Evolutionary conservation across 2,888 invertebrate genomes (phyloP).

Genomic region (Elysia crispata): DNA sequence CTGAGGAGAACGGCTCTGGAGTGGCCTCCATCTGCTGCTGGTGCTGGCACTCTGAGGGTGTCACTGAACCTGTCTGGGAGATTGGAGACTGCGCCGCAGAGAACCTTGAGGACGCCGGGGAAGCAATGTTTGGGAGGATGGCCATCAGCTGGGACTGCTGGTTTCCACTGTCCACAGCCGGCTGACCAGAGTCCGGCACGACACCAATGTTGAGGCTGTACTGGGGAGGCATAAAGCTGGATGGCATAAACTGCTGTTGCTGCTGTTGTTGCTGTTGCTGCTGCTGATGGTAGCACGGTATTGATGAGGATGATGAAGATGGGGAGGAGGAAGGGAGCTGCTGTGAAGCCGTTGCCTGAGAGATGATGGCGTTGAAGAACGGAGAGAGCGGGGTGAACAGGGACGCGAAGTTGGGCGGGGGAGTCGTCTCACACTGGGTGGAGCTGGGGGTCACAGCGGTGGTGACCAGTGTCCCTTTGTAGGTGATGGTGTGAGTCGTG

Average conservation of each 20-base stretch:
- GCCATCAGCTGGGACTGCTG: neutral
- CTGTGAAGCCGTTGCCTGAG: slow-evolving; percentile 62
- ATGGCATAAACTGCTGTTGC: slow-evolving; percentile 38
- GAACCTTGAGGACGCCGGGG: slow-evolving; percentile 50
- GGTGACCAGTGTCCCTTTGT: slow-evolving; percentile 86
- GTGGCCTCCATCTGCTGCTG: slow-evolving; percentile 50
- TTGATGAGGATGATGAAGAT: slow-evolving; percentile 47
- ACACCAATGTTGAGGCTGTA: slow-evolving; percentile 50
- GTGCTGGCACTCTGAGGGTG: slow-evolving; percentile 45
- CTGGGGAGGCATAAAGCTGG: slow-evolving; percentile 55
- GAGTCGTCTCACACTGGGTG: slow-evolving; percentile 59
- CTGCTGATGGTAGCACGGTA: slow-evolving; percentile 52
- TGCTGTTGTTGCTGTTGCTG: slow-evolving; percentile 45
- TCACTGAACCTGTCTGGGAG: slow-evolving; percentile 58
- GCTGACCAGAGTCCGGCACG: slow-evolving; percentile 27
- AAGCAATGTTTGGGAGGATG: slow-evolving; percentile 56
- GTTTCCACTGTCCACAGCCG: neutral
- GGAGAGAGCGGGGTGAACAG: slow-evolving; percentile 73
- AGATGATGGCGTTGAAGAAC: slow-evolving; percentile 72
- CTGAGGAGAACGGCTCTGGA: slow-evolving; percentile 61
- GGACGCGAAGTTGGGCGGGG: slow-evolving; percentile 60
- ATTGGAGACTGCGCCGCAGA: slow-evolving; percentile 57
- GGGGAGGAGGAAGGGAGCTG: slow-evolving; percentile 44
- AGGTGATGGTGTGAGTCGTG: slow-evolving; percentile 78
- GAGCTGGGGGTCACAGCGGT: slow-evolving; percentile 78